Evolutionary conservation across 2,888 invertebrate genomes (phyloP).

Genomic region (Tipula lateralis): DNA sequence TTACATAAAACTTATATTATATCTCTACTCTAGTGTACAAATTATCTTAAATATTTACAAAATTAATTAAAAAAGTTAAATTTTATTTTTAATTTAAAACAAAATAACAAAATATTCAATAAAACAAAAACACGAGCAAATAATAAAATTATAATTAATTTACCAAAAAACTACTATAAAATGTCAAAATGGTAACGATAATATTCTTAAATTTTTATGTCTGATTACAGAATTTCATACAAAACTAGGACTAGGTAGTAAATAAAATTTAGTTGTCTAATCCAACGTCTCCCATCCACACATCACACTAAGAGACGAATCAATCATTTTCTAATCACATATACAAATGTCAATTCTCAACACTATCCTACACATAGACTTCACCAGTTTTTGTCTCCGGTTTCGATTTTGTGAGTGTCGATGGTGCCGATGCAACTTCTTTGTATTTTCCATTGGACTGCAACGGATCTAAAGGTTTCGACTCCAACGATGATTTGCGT

Average conservation of each 20-base stretch:
- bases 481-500: neutral
- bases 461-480: neutral
- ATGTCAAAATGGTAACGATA: neutral
- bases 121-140: neutral
- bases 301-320: too few species aligned
- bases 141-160: neutral
- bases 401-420: constrained; percentile 45
- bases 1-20: neutral
- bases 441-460: constrained; percentile 34
- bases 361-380: constrained; percentile 42
- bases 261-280: neutral
- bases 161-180: neutral
- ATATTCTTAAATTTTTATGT: neutral
- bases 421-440: constrained; percentile 42
- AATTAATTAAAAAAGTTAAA: neutral
- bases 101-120: neutral
- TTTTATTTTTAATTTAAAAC: neutral
- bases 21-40: neutral
- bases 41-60: neutral
- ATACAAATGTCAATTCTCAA: neutral
- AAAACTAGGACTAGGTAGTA: neutral
- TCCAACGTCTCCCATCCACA: neutral
- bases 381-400: constrained; percentile 47
- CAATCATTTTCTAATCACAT: neutral
- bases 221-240: neutral